Evolutionary conservation across 2,888 invertebrate species (phyloP).

Genomic region (Torymus aiolomorphi): DNA sequence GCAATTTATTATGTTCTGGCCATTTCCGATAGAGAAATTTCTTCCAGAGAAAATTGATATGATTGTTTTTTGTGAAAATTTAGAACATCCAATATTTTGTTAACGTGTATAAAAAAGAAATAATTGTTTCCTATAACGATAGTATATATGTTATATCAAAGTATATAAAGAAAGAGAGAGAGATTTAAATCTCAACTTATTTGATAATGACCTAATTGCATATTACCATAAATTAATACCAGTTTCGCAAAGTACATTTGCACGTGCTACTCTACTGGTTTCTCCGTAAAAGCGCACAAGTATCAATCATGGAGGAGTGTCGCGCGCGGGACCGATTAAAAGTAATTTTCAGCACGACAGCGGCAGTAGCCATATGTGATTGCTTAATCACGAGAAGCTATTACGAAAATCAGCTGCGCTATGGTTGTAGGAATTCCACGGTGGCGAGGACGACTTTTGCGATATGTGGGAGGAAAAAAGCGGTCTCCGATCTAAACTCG

Average conservation of each 20-base stretch:
- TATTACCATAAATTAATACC: slow-evolving; percentile 1
- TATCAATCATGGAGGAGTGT: slow-evolving; percentile 18
- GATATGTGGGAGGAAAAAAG: slow-evolving; percentile 1
- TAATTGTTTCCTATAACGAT: too few species aligned
- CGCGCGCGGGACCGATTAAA: slow-evolving; percentile 11
- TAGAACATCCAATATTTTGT: too few species aligned
- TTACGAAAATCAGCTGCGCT: background rate
- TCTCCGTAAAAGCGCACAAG: background rate
- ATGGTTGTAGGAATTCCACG: background rate
- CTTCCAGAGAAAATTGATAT: too few species aligned
- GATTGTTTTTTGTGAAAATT: too few species aligned
- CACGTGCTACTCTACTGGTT: background rate
- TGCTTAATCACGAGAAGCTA: slow-evolving; percentile 22
- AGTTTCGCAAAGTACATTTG: background rate
- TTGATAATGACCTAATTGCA: background rate
- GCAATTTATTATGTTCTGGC: too few species aligned
- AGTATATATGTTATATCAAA: too few species aligned
- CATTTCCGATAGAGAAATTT: too few species aligned
- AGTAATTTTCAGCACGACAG: slow-evolving; percentile 29
- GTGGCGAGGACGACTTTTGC: background rate
- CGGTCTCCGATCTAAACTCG: background rate
- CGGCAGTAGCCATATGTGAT: background rate
- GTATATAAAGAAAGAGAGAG: background rate
- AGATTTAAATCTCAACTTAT: slow-evolving; percentile 2
- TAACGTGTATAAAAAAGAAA: too few species aligned